Base-by-base conservation (phyloP, 2,888 invertebrate species). In the Cordilura impudica region DNA sequence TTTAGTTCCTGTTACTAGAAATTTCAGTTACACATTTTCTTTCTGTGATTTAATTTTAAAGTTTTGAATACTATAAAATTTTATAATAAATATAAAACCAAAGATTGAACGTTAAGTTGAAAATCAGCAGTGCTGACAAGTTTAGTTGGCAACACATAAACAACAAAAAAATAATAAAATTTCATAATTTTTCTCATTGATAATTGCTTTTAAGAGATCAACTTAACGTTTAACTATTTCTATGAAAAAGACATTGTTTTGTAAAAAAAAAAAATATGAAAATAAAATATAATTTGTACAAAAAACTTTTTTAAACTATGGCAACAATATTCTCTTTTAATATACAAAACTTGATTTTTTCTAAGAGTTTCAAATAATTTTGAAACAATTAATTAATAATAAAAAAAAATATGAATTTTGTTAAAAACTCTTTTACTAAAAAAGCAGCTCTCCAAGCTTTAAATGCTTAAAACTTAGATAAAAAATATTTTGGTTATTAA, bases 1-100 rank as follows among this genome's bases (percentile, higher is more conserved):
- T 74, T 78, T 78, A 74, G 78, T 78, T 78, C 78, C 78, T 78
- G 47, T 58, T n/a, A 21, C 29, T 58, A 69, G 51, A 78, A 58
- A 58, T 74, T 79, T 79, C 67, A 51, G 67, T 72, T 72, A 45
- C 66, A 61, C 31, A 53, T 66, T 74, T 75, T 63, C 71, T 75
- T 79, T 79, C 79, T 79, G 79, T 79, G 79, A 79, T 79, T 79
- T 79, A 79, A 75, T 75, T 79, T 51, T 72, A 75, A 79, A 79
- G 79, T 75, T 26, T 58, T 49, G 12, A 49, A 65, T 29, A 16
- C 10, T 43, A 53, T 45, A 16, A 18, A 16, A 14, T 60, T 23
- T 66, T 43, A 7, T 35, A 43, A 58, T n/a, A 10, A 21, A 23
- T 45, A n/a, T 35, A n/a, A 35, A n/a, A 29, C n/a, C 7, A 39